A percentile compares a stretch with the other conserved stretches of the same genome.
Conservation (phyloP, 2,797 vertebrate species). For the Crenichthys baileyi region DNA sequence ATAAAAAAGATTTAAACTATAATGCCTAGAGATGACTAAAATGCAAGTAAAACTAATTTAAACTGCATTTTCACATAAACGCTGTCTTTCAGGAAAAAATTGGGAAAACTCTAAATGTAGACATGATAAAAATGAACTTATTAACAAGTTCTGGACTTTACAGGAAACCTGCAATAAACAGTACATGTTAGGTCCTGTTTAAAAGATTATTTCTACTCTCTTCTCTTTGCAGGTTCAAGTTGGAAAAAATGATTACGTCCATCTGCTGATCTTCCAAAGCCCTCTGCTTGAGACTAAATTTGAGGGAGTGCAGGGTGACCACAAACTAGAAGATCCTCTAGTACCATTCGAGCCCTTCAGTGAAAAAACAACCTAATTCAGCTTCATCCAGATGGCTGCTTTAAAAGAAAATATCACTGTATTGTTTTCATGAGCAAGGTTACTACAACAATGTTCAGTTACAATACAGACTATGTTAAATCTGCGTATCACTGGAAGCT, state of each 20-base stretch:
- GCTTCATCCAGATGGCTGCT: background rate
- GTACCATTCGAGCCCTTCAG: background rate
- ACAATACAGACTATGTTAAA: background rate
- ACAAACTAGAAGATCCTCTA: background rate
- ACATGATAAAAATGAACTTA: background rate
- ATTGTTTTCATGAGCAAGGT: background rate
- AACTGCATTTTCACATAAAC: too few species aligned
- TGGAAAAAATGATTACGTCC: slow-evolving; percentile 67
- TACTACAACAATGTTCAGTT: background rate
- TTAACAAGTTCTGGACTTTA: background rate
- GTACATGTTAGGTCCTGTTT: background rate
- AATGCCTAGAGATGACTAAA: too few species aligned
- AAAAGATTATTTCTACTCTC: background rate
- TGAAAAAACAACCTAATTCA: background rate
- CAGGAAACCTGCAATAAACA: too few species aligned
- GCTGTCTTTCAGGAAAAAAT: too few species aligned
- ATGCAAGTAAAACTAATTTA: too few species aligned
- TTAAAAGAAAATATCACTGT: too few species aligned
- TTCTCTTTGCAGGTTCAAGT: slow-evolving; percentile 76
- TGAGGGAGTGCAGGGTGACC: background rate
- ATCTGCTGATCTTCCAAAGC: slow-evolving; percentile 57
- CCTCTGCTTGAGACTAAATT: accelerated
- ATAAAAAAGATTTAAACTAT: too few species aligned
- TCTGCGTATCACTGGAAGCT: background rate
- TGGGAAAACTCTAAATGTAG: too few species aligned